These are phyloP conservation scores for Gryon sp. DNA, from an alignment of 1,140 invertebrate genomes.

Conservation along the genomic window DNA sequence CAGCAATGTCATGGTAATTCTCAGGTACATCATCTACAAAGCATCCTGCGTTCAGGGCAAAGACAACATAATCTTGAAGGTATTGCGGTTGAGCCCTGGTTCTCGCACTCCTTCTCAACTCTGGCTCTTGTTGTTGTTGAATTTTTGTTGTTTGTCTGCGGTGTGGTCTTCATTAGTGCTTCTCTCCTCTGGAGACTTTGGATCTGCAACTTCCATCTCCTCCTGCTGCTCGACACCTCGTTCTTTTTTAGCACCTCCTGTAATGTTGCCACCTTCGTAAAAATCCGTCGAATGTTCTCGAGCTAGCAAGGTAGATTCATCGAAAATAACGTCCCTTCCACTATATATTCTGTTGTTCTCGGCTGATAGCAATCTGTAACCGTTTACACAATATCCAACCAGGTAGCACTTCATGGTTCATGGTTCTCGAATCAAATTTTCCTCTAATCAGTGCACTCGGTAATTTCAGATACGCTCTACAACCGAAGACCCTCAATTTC, in stretches of 20 bases:
- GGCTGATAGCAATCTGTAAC: conserved; percentile 59
- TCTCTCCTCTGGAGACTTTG: neutral
- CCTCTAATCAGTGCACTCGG: conserved; percentile 16
- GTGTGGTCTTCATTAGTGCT: neutral
- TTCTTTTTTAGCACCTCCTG: neutral
- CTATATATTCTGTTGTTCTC: conserved; percentile 48
- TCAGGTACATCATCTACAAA: conserved; percentile 16
- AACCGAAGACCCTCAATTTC: conserved; percentile 54
- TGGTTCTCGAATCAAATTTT: conserved; percentile 65
- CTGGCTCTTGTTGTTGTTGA: no score
- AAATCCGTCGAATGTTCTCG: neutral
- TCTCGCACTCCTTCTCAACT: neutral
- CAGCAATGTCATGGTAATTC: conserved; percentile 10
- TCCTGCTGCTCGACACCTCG: no score
- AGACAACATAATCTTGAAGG: conserved; percentile 11
- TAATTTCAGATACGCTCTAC: conserved; percentile 8
- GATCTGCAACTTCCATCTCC: no score
- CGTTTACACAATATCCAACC: conserved; percentile 51
- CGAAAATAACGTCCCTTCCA: conserved; percentile 54
- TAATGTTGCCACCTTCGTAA: neutral
- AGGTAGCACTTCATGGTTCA: conserved; percentile 61
- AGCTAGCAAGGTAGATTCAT: neutral
- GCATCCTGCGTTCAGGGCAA: conserved; percentile 9
- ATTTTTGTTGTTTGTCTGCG: neutral
- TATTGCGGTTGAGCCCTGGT: neutral